Evolutionary conservation across 2,888 invertebrate species (phyloP).

Genomic region (Erynnis tages): DNA sequence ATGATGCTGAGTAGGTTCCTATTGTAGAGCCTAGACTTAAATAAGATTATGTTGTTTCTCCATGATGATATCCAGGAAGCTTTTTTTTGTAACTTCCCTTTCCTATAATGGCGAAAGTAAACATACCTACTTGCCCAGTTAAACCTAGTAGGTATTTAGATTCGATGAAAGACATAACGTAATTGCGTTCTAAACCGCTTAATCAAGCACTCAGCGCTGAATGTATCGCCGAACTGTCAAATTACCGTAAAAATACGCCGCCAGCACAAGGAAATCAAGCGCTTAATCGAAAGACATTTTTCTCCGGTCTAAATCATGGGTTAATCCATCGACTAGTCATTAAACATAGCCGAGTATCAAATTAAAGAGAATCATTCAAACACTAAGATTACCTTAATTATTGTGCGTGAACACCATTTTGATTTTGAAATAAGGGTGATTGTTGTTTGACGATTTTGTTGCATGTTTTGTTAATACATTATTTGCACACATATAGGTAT

Average conservation of each 20-base stretch:
- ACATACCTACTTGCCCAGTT: no score
- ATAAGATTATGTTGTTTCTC: no score
- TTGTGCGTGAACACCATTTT: neutral
- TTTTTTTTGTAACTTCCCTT: no score
- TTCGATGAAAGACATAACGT: constrained; percentile 7
- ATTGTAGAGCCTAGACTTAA: no score
- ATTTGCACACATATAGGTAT: no score
- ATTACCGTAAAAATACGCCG: constrained; percentile 42
- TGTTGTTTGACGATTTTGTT: neutral
- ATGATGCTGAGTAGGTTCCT: no score
- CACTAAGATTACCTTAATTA: constrained; percentile 15
- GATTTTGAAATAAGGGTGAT: constrained; percentile 1
- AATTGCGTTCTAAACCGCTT: constrained; percentile 15
- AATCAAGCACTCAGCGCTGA: constrained; percentile 12
- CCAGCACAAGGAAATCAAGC: constrained; percentile 41
- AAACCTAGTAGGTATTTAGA: neutral
- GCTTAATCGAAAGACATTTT: constrained; percentile 47
- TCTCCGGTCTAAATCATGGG: constrained; percentile 31
- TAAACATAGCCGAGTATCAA: constrained; percentile 8
- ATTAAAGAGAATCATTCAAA: constrained; percentile 12
- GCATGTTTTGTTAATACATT: neutral
- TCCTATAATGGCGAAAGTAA: neutral
- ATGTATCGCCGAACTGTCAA: constrained; percentile 32
- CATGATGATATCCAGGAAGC: no score
- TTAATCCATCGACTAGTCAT: constrained; percentile 14